Conservation (phyloP, 2,113 vertebrate genomes). For the Prionailurus viverrinus region DNA sequence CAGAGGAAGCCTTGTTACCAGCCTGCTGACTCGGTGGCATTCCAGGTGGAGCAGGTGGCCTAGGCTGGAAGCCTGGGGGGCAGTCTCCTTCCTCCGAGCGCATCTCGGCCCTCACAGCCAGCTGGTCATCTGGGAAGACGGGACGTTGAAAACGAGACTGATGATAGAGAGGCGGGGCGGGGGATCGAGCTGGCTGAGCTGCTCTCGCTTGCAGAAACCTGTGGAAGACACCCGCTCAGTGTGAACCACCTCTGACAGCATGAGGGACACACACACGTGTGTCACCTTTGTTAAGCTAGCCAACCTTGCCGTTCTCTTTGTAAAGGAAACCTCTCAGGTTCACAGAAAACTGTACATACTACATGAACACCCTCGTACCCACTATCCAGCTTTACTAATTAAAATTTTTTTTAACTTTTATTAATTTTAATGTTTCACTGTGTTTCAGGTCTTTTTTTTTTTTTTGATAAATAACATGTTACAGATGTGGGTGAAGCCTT, state of each 20-base stretch:
- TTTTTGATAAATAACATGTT: neutral
- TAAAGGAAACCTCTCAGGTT: neutral
- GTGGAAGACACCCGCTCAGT: neutral
- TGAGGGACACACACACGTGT: neutral
- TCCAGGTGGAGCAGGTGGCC: neutral
- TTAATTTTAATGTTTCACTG: neutral
- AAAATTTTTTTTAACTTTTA: neutral
- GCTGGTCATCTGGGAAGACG: neutral
- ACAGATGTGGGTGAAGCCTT: neutral
- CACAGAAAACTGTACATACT: neutral
- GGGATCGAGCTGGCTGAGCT: neutral
- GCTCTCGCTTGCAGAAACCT: no score
- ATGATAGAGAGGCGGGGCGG: neutral
- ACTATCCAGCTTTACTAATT: neutral
- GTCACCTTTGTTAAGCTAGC: neutral
- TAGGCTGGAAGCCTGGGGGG: neutral
- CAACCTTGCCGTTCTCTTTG: neutral
- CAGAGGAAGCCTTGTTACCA: neutral
- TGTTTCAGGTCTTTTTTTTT: neutral
- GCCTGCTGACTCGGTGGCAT: no score
- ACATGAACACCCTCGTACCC: neutral
- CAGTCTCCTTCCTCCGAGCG: neutral
- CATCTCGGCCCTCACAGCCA: neutral
- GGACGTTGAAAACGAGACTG: neutral
- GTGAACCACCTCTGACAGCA: neutral